Evolutionary conservation across 2,888 invertebrate genomes (phyloP).

Genomic region (Malacosoma neustria): DNA sequence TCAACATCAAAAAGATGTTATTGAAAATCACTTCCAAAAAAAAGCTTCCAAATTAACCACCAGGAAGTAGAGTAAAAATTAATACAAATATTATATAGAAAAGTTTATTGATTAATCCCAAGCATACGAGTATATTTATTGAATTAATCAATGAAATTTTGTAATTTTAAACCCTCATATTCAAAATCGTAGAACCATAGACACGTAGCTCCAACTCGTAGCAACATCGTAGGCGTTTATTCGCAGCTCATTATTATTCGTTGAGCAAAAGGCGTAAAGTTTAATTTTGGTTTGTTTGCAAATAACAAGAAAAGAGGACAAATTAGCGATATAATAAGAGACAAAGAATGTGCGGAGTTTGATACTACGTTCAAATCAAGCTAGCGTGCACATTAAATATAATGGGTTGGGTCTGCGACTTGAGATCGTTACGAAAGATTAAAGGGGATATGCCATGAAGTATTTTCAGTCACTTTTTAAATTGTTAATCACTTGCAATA

Average conservation of each 20-base stretch:
- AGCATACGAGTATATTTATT: too few species aligned
- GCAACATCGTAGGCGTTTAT: conserved; percentile 24
- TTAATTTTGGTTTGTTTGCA: conserved; percentile 49
- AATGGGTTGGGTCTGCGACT: conserved; percentile 58
- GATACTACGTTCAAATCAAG: conserved; percentile 74
- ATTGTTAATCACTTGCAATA: too few species aligned
- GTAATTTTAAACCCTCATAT: too few species aligned
- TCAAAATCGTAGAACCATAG: conserved; percentile 18
- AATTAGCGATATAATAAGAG: conserved; percentile 67
- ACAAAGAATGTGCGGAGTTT: conserved; percentile 68
- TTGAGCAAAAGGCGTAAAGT: conserved; percentile 41
- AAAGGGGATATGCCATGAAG: conserved; percentile 30
- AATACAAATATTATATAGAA: too few species aligned
- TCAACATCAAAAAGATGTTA: too few species aligned
- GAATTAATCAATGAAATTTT: too few species aligned
- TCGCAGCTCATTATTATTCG: conserved; percentile 32
- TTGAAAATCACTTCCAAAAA: too few species aligned
- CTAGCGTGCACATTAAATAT: conserved; percentile 66
- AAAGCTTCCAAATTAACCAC: too few species aligned
- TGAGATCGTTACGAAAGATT: conserved; percentile 35
- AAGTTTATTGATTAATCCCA: too few species aligned
- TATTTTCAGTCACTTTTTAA: too few species aligned
- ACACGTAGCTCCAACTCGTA: conserved; percentile 18
- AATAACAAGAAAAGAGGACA: conserved; percentile 61
- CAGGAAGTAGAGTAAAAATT: too few species aligned